A percentile compares a stretch with the other conserved stretches of the same genome.
Conservation (phyloP, 1,140 invertebrate genomes). For the Portunus trituberculatus region DNA sequence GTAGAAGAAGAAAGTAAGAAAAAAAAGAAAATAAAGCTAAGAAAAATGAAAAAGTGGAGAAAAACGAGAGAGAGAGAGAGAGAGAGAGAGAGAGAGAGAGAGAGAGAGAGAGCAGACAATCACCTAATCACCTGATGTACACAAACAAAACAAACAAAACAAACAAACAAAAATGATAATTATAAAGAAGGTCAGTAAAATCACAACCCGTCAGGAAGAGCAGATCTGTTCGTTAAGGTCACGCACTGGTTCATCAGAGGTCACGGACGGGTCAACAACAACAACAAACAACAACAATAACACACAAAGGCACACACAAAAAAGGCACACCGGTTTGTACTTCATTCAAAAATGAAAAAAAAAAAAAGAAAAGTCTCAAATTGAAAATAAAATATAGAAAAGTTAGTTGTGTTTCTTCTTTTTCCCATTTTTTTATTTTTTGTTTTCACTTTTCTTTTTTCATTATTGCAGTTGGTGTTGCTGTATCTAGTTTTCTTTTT, state of each 20-base stretch:
- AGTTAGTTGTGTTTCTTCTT: not conserved
- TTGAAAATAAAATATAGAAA: not conserved
- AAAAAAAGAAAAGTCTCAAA: not conserved
- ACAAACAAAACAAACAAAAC: not conserved
- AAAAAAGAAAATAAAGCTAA: no score
- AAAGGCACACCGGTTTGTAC: conserved; percentile 58
- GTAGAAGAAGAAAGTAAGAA: no score
- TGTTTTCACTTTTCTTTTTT: not conserved
- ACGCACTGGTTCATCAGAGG: not conserved
- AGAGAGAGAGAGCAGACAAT: not conserved
- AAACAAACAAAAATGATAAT: not conserved
- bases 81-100: not conserved
- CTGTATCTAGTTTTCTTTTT: not conserved
- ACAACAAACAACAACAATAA: not conserved
- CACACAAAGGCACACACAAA: not conserved
- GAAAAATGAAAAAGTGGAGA: not conserved
- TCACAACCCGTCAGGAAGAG: not conserved
- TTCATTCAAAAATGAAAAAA: conserved; percentile 30
- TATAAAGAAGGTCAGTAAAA: not conserved
- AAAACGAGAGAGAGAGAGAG: not conserved
- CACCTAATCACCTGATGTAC: not conserved
- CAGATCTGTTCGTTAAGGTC: not conserved
- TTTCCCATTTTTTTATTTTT: not conserved
- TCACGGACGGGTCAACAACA: not conserved
- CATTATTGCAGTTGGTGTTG: not conserved